phyloP scores from a whole-genome alignment of 2,888 invertebrate species.

The Synanthedon formicaeformis region DNA sequence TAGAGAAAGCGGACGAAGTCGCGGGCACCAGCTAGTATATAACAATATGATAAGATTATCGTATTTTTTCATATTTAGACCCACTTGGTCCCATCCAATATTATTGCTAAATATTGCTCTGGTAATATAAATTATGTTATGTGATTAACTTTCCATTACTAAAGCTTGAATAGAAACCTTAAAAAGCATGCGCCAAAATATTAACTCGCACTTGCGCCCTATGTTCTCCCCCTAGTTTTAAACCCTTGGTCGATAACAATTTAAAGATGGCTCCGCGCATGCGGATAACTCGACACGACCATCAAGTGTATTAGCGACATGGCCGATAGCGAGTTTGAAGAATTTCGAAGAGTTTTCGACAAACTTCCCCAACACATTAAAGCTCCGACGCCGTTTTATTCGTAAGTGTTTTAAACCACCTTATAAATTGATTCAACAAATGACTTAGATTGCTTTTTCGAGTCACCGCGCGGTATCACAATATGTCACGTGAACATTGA shows the following conservation, averaged over 20 bases:
- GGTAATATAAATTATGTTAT: no score
- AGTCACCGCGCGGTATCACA: no score
- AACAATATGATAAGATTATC: no score
- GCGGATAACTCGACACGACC: slow-evolving; percentile 52
- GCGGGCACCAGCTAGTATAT: no score
- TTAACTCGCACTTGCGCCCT: background rate
- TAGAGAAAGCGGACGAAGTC: no score
- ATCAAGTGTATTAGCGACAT: slow-evolving; percentile 81
- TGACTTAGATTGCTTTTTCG: no score
- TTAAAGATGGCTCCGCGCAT: slow-evolving; percentile 38
- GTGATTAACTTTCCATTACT: background rate
- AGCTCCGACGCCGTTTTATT: slow-evolving; percentile 86
- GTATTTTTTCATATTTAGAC: no score
- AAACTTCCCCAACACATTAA: slow-evolving; percentile 82
- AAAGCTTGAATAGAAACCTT: background rate
- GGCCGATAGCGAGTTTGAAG: slow-evolving; percentile 95
- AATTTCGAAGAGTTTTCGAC: slow-evolving; percentile 89
- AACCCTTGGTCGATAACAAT: slow-evolving; percentile 42
- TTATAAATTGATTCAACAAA: slow-evolving; percentile 5
- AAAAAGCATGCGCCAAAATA: background rate
- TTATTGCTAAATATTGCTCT: no score
- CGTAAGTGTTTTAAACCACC: slow-evolving; percentile 74
- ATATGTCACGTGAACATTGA: background rate
- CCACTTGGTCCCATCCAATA: no score
- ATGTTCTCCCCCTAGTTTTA: slow-evolving; percentile 10